A percentile compares a stretch with the other conserved stretches of the same genome.
phyloP scores from a whole-genome alignment of 2,888 invertebrate species.

The Dichetophora obliterata region DNA sequence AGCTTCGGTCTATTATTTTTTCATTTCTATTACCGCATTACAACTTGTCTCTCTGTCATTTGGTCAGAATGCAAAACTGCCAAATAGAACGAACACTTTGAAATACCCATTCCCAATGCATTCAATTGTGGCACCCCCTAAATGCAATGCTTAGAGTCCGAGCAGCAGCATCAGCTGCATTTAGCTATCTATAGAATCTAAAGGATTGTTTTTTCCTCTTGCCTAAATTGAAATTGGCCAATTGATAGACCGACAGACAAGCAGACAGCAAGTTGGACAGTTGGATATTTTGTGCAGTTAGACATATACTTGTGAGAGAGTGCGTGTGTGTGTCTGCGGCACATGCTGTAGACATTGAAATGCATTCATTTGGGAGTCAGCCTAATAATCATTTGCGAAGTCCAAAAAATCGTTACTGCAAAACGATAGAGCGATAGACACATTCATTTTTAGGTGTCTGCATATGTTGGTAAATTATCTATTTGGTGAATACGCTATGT shows the following conservation, averaged over 20 bases:
- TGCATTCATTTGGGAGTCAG: constrained; percentile 1
- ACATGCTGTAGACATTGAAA: constrained; percentile 13
- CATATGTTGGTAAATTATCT: background rate
- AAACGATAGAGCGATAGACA: background rate
- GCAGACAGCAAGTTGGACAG: background rate
- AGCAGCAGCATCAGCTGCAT: background rate
- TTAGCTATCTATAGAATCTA: constrained; percentile 6
- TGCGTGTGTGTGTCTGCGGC: background rate
- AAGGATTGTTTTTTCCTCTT: background rate
- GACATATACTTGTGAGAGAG: background rate
- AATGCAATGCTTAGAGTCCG: background rate
- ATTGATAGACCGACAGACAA: constrained; percentile 45
- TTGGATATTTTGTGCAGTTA: background rate
- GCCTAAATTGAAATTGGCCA: constrained; percentile 51
- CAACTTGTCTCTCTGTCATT: constrained; percentile 6
- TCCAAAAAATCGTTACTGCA: background rate
- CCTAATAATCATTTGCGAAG: background rate
- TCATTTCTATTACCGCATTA: constrained; percentile 31
- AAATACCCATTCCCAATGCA: constrained; percentile 29
- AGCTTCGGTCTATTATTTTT: constrained; percentile 25
- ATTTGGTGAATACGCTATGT: background rate
- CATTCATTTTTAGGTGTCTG: background rate
- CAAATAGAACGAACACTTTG: constrained; percentile 35
- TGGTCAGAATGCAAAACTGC: background rate
- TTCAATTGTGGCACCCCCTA: background rate